Conservation (phyloP, 1,140 invertebrate genomes). For the Proctacanthus coquilletti region DNA sequence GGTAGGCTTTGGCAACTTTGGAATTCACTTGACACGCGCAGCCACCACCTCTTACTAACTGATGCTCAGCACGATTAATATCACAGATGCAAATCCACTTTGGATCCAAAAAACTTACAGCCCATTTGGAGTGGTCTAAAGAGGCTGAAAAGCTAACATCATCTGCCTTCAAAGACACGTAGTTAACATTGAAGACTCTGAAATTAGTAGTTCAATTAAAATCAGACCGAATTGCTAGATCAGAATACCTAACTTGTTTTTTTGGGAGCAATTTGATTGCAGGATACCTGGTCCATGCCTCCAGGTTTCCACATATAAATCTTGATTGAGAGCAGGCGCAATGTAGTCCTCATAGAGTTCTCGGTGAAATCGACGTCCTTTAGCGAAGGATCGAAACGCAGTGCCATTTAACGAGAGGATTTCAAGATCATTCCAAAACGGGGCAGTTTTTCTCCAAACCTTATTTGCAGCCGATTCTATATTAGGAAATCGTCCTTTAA, state of each 20-base stretch:
- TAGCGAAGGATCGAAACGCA: conserved; percentile 63
- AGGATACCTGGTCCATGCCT: conserved; percentile 59
- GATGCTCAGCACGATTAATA: conserved; percentile 69
- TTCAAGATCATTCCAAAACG: conserved; percentile 40
- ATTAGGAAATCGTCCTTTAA: conserved; percentile 34
- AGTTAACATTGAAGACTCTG: conserved; percentile 52
- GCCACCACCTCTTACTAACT: conserved; percentile 64
- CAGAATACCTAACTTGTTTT: conserved; percentile 30
- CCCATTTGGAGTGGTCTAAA: conserved; percentile 88
- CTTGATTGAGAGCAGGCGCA: conserved; percentile 49
- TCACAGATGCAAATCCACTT: conserved; percentile 80
- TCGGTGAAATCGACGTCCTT: conserved; percentile 55
- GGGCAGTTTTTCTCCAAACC: conserved; percentile 40
- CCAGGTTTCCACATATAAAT: conserved; percentile 77
- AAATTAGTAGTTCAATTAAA: conserved; percentile 16
- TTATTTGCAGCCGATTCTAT: conserved; percentile 44
- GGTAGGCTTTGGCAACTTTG: conserved; percentile 38
- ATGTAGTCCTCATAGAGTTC: conserved; percentile 76
- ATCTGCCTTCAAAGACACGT: conserved; percentile 35
- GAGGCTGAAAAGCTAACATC: conserved; percentile 52
- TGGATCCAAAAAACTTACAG: conserved; percentile 42
- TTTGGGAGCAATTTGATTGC: conserved; percentile 46
- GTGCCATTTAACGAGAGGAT: conserved; percentile 40
- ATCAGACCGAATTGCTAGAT: conserved; percentile 2
- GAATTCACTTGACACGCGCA: conserved; percentile 52